Percentiles rank a stretch among this genome's conserved stretches.
Evolutionary conservation across 1,140 invertebrate genomes (phyloP).

Genomic region (Panagrolaimus sp.): DNA sequence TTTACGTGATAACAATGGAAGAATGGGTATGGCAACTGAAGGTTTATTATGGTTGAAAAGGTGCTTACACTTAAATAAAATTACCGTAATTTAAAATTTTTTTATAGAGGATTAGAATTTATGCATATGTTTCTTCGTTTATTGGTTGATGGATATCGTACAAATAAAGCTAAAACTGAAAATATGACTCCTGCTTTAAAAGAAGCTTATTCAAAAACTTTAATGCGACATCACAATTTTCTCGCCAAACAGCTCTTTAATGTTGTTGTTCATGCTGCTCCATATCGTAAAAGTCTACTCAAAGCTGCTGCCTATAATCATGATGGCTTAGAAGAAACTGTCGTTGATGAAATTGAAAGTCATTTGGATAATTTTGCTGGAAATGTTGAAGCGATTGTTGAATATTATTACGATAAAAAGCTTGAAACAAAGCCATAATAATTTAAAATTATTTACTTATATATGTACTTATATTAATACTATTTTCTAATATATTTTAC

Average conservation of each 20-base stretch:
- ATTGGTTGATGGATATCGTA: conserved; percentile 34
- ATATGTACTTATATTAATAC: neutral
- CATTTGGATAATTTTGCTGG: conserved; percentile 38
- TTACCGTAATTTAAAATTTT: conserved; percentile 6
- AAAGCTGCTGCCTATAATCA: conserved; percentile 44
- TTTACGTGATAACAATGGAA: conserved; percentile 31
- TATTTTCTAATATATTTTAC: too few species aligned
- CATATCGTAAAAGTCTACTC: conserved; percentile 34
- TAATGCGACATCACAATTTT: conserved; percentile 44
- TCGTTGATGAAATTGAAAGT: conserved; percentile 33
- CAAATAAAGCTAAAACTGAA: conserved; percentile 24
- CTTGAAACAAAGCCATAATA: conserved; percentile 24
- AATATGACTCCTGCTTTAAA: conserved; percentile 24
- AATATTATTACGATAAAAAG: conserved; percentile 33
- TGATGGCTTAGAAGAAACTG: conserved; percentile 35
- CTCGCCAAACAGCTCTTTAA: conserved; percentile 44
- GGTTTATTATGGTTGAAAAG: conserved; percentile 44
- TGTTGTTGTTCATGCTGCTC: conserved; percentile 42
- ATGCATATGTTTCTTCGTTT: conserved; percentile 38
- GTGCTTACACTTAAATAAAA: conserved; percentile 20
- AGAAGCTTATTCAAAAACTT: conserved; percentile 34
- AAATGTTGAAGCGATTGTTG: conserved; percentile 37
- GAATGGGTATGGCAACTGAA: conserved; percentile 38
- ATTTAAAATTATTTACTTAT: neutral
- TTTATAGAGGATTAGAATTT: conserved; percentile 37